phyloP scores from a whole-genome alignment of 2,797 vertebrate species.

The Aphelocoma californica region DNA sequence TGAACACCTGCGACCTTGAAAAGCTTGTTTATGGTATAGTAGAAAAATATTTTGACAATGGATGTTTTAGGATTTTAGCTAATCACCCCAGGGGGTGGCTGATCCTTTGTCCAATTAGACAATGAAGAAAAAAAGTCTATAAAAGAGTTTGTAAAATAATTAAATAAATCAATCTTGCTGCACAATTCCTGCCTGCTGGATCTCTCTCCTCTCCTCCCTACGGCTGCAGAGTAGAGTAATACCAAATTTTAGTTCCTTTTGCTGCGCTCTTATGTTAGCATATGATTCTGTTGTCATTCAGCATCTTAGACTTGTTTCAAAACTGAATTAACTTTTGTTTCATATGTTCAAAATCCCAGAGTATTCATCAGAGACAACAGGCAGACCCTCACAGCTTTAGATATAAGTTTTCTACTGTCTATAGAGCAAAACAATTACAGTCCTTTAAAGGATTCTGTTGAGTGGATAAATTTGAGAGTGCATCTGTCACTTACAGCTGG shows the following conservation, averaged over 20 bases:
- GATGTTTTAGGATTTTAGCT: no score
- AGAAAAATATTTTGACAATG: no score
- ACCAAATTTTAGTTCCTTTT: neutral
- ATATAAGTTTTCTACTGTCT: neutral
- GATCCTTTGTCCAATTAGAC: no score
- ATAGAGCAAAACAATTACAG: neutral
- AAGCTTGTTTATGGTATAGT: no score
- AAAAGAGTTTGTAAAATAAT: no score
- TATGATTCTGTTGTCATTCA: neutral
- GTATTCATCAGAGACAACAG: neutral
- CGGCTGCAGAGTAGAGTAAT: no score
- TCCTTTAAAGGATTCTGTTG: neutral
- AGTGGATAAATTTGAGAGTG: neutral
- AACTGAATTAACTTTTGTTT: neutral
- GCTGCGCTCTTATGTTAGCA: neutral
- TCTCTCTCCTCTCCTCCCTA: no score
- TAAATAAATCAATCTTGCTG: no score
- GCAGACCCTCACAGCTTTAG: neutral
- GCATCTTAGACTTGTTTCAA: neutral
- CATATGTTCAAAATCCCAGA: neutral
- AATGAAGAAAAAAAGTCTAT: no score
- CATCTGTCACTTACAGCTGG: slow-evolving; percentile 21
- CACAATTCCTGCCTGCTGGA: no score
- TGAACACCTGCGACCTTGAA: no score
- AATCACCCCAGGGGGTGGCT: no score